These are phyloP conservation scores for Parnassius apollo DNA, from an alignment of 2,888 invertebrate species.

Conservation along the genomic window DNA sequence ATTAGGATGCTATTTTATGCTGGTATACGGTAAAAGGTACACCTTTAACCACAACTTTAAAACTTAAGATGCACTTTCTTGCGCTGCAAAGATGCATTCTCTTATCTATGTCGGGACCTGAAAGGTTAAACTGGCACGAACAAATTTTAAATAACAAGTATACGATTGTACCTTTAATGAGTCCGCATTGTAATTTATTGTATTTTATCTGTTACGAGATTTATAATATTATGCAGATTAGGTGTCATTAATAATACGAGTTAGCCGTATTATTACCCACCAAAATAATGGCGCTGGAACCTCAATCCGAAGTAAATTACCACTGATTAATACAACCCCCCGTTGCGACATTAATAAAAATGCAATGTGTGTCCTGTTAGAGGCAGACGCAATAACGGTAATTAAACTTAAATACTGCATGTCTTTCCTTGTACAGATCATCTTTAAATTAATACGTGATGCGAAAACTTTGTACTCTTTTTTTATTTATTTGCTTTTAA, in stretches of 20 bases:
- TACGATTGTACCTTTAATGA: neutral
- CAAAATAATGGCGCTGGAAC: slow-evolving; percentile 1
- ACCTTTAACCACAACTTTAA: too few species aligned
- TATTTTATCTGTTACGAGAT: neutral
- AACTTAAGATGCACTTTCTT: too few species aligned
- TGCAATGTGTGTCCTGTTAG: neutral
- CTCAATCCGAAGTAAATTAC: slow-evolving; percentile 5
- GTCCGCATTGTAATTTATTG: neutral
- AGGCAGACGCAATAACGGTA: neutral
- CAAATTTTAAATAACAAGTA: too few species aligned
- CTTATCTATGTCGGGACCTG: too few species aligned
- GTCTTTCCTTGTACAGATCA: neutral
- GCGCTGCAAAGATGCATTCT: too few species aligned
- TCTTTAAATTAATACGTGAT: too few species aligned
- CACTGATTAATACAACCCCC: neutral
- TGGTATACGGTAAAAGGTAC: too few species aligned
- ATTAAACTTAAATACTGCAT: neutral
- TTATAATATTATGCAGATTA: neutral
- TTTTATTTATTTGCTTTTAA: too few species aligned
- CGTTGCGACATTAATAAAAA: slow-evolving; percentile 2
- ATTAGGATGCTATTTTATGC: too few species aligned
- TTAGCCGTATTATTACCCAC: neutral
- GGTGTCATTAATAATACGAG: neutral
- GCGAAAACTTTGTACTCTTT: too few species aligned
- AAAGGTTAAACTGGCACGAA: too few species aligned